These are phyloP conservation scores for Epinephelus moara DNA, from an alignment of 2,113 vertebrate species.

Conservation along the genomic window DNA sequence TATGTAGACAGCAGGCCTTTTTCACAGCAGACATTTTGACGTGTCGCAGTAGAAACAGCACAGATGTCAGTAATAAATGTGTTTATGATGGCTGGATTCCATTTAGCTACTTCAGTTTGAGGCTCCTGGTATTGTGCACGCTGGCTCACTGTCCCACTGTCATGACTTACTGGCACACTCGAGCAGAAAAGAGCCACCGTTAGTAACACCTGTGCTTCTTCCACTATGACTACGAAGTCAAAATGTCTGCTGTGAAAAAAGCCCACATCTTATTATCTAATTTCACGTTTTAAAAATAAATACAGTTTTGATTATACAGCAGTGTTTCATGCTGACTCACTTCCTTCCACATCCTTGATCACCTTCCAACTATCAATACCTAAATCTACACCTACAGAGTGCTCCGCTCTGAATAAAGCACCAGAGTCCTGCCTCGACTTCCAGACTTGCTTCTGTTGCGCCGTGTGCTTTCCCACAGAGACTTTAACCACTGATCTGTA, in stretches of 20 bases:
- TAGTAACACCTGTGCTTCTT: neutral
- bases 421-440: conserved; percentile 34
- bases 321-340: conserved; percentile 10
- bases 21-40: neutral
- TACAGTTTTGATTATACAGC: neutral
- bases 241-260: neutral
- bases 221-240: neutral
- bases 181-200: neutral
- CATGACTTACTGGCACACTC: neutral
- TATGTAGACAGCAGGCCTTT: neutral
- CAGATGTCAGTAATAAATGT: neutral
- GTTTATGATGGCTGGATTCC: neutral
- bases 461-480: conserved; percentile 2
- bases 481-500: neutral
- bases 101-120: neutral
- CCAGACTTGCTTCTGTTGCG: conserved; percentile 4
- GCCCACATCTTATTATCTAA: neutral
- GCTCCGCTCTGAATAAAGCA: conserved; percentile 7
- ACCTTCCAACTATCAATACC: conserved; percentile 27
- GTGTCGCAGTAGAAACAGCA: neutral
- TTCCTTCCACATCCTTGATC: conserved; percentile 18
- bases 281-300: conserved; percentile 6
- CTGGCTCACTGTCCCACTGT: neutral
- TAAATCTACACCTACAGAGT: conserved; percentile 29
- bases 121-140: neutral